Evolutionary conservation across 2,888 invertebrate species (phyloP), one percentile per base, ranked within the genome.

Genomic region (Hypena proboscidalis): DNA sequence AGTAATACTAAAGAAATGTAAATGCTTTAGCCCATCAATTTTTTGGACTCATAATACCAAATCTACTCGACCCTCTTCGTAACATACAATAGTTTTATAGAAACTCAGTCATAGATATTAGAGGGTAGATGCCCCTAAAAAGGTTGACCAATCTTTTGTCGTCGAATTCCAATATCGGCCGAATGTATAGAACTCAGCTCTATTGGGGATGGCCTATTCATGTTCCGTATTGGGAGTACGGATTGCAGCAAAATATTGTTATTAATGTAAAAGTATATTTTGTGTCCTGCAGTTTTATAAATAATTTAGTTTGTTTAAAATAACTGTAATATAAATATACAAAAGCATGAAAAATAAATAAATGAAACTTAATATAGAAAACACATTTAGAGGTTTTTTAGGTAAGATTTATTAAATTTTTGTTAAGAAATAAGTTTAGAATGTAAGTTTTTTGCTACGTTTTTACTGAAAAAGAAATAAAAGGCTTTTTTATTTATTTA

Each of bases 131-230:
- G 51, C 51, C 65, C 69, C 73, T 74, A 71, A 80, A 81, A 85
- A 82, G 81, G 83, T 79, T 83, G 84, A 83, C 84, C 85, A 84
- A 73, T 75, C 81, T 79, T 83, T 86, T 87, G 85, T 87, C 75
- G 74, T 70, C 71, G 74, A 77, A 85, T 84, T 83, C 86, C 85
- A 84, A 87, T 87, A 87, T 81, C 77, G 75, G 69, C 74, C 70
- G 71, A 75, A 74, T 69, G 78, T 80, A 81, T 80, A 80, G 80
- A 77, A 75, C 69, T 61, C 62, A 65, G 58, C 68, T 69, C 70
- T 74, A 76, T 74, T 72, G 69, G 68, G 63, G 61, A 69, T 61
- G 58, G 70, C 70, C 80, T 75, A 82, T 85, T 85, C 78, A 81
- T 72, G 68, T 70, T 54, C 60, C 47, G 47, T 37, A 51, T 45